A percentile compares a stretch with the other conserved stretches of the same genome.
Evolutionary conservation across 2,113 vertebrate genomes (phyloP).

Genomic region (Orthonyx spaldingii): DNA sequence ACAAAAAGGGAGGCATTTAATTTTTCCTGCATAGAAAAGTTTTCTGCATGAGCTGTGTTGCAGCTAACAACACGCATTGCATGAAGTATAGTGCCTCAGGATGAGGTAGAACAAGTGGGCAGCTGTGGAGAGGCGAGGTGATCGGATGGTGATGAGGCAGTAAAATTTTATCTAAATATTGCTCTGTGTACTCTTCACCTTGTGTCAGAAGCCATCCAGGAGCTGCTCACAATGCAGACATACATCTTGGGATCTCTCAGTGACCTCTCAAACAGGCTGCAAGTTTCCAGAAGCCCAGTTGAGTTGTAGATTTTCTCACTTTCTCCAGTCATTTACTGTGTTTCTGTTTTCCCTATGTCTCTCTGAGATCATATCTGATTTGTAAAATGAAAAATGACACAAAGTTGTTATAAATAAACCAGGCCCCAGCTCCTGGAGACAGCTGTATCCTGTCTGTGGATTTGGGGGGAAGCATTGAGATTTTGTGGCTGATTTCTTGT

Average conservation of each 20-base stretch:
- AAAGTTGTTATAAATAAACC: conserved; percentile 13
- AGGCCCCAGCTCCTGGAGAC: neutral
- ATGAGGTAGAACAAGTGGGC: neutral
- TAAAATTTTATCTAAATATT: neutral
- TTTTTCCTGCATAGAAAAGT: neutral
- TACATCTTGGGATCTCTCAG: rapidly evolving
- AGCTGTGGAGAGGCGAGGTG: rapidly evolving
- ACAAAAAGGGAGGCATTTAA: neutral
- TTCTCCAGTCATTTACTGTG: neutral
- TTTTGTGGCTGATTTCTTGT: neutral
- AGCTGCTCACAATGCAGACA: neutral
- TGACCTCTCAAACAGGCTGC: neutral
- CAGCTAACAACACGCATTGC: neutral
- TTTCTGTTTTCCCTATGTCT: neutral
- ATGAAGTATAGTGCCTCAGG: neutral
- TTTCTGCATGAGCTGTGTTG: neutral
- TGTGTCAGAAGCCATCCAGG: neutral
- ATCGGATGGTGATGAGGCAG: rapidly evolving
- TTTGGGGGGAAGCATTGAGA: neutral
- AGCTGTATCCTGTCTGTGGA: conserved; percentile 39
- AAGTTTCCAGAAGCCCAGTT: neutral
- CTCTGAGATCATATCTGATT: neutral
- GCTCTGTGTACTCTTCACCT: neutral
- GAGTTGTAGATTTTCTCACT: neutral
- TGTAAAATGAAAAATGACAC: conserved; percentile 22